Base-by-base conservation (phyloP, 2,113 vertebrate genomes). In the Phasianus colchicus region DNA sequence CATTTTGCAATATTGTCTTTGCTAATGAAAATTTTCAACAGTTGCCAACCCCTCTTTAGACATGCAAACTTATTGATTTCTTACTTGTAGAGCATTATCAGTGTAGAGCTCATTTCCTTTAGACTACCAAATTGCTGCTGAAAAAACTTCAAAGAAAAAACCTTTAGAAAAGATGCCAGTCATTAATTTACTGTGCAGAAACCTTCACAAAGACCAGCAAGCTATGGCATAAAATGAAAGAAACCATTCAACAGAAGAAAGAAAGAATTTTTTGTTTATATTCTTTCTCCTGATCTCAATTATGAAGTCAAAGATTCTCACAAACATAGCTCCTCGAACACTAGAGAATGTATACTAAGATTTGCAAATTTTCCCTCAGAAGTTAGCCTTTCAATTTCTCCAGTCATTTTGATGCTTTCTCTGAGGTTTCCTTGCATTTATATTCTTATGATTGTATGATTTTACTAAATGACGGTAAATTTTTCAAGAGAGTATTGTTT, bases 121-220 rank as follows among this genome's bases (percentile, higher is more conserved):
- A 91, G 34, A 78, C 27, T 89, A 85, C 27, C 2, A 75, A 92
- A 87, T 89, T 85, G 20, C 42, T 82, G 14, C 40, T 89, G 79
- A 82, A 19, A 54, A 92, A 74, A 50, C 55, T 83, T 74, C 32
- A 74, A 38, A 80, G 32, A 86, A 50, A 81, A 90, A 78, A 48
- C 12, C 34, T 84, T 75, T 40, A 84, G 52, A 29, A 93, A 82
- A 92, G 22, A 6, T 89, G 6, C 4, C 60, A 87, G 61, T 84
- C 90, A 87, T 84, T 78, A 60, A 63, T 64, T 38, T 81, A 34
- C 9, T 47, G 1, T 27, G 13, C 24, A 64, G n/a, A 83, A 71
- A 64, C 2, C 7, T 71, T 40, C 47, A 85, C 7, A 76, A 42
- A 79, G 13, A 80, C 9, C 14, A 70, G 17, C 15, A 25, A 48